These are phyloP conservation scores for Antedon mediterranea DNA, from an alignment of 53 echinoderm and acorn worm species.

Conservation along the genomic window DNA sequence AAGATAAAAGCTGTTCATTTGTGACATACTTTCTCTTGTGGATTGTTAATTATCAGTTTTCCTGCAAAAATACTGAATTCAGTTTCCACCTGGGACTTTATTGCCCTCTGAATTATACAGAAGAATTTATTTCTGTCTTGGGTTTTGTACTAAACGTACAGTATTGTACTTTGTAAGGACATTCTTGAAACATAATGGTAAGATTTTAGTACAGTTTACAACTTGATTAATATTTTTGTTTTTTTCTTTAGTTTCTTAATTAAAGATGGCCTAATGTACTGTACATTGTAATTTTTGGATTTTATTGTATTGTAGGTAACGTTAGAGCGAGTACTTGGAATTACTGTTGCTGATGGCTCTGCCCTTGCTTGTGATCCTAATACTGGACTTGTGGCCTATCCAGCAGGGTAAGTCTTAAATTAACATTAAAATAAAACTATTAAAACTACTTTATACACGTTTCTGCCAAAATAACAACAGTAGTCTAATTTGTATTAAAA, in stretches of 20 bases:
- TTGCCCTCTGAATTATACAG: too few species aligned
- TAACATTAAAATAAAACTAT: neutral
- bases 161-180: too few species aligned
- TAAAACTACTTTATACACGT: too few species aligned
- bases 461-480: too few species aligned
- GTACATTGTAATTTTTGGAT: neutral
- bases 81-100: neutral
- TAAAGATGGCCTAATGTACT: too few species aligned
- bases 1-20: neutral
- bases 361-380: conserved; percentile 65
- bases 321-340: conserved; percentile 74
- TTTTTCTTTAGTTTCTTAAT: too few species aligned
- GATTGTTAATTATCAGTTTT: neutral
- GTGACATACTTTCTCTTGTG: neutral
- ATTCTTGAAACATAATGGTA: too few species aligned
- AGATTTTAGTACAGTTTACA: too few species aligned
- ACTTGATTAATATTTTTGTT: too few species aligned
- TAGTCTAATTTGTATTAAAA: too few species aligned
- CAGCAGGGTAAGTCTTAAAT: conserved; percentile 66
- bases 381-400: conserved; percentile 67
- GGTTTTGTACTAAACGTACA: too few species aligned
- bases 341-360: conserved; percentile 56
- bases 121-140: too few species aligned
- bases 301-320: conserved; percentile 32
- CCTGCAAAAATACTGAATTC: neutral